Conservation (phyloP, 2,113 vertebrate species). For the Pavo muticus region DNA sequence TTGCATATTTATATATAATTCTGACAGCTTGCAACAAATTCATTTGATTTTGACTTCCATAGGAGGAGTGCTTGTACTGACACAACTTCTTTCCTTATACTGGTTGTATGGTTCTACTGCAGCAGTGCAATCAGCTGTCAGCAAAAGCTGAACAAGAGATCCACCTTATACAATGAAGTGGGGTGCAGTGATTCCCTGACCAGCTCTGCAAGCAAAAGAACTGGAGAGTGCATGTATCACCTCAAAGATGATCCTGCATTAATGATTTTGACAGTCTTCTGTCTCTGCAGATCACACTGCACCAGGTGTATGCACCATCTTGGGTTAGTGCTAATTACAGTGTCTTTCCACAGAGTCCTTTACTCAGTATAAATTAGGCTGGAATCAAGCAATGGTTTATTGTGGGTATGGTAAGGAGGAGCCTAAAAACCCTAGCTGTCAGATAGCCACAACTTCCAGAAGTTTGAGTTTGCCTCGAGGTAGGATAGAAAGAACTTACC, state of each 20-base stretch:
- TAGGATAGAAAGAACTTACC: background rate
- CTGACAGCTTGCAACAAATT: background rate
- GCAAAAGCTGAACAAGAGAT: background rate
- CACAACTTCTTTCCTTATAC: background rate
- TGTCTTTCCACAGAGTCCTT: background rate
- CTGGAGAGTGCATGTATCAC: background rate
- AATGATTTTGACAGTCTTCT: background rate
- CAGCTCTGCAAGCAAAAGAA: background rate
- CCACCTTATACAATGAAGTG: fast-evolving
- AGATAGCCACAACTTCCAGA: background rate
- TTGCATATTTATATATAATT: background rate
- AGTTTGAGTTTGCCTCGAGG: background rate
- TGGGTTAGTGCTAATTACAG: background rate
- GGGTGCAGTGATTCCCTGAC: background rate
- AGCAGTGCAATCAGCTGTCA: background rate
- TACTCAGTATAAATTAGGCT: background rate
- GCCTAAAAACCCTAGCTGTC: background rate
- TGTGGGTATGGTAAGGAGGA: background rate
- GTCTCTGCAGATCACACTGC: background rate
- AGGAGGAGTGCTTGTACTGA: background rate
- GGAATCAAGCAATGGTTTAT: background rate
- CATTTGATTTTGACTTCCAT: background rate
- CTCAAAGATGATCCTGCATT: background rate
- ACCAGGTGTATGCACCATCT: background rate
- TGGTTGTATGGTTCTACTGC: background rate